These are phyloP conservation scores for Trachurus trachurus DNA, from an alignment of 2,797 vertebrate genomes.

Conservation along the genomic window DNA sequence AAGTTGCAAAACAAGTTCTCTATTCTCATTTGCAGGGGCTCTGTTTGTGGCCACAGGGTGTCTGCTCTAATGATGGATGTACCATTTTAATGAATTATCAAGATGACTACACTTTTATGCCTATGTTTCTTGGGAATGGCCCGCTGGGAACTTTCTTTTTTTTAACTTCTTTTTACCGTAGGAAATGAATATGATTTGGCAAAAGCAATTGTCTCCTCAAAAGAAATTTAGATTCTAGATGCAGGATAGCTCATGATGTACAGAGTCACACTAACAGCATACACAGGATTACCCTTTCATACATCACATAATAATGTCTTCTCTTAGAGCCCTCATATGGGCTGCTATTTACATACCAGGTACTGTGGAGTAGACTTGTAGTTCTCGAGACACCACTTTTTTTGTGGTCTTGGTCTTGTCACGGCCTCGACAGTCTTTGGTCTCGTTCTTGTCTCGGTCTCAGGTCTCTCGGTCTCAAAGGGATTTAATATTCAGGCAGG, in stretches of 20 bases:
- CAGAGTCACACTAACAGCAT: neutral
- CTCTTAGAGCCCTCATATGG: neutral
- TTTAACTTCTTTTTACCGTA: too few relatives aligned
- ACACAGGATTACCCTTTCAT: neutral
- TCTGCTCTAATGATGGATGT: constrained; percentile 28
- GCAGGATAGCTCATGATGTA: neutral
- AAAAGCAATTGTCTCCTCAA: neutral
- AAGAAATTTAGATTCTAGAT: neutral
- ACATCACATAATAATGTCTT: constrained; percentile 3
- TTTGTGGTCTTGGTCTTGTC: too few relatives aligned
- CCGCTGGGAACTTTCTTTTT: neutral
- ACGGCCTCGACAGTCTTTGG: too few relatives aligned
- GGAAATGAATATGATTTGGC: neutral
- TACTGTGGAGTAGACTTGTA: neutral
- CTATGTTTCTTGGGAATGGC: constrained; percentile 19
- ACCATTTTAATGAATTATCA: constrained; percentile 39
- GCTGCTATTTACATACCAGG: neutral
- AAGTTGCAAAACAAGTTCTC: constrained; percentile 14
- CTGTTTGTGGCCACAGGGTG: constrained; percentile 21
- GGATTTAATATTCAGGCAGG: too few relatives aligned
- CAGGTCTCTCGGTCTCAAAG: too few relatives aligned
- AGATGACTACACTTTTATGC: neutral
- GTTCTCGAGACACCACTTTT: too few relatives aligned
- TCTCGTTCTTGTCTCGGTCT: too few relatives aligned
- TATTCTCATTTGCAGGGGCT: neutral